These are phyloP conservation scores for Leucoraja ocellata DNA, from an alignment of 2,797 vertebrate genomes.

Conservation along the genomic window DNA sequence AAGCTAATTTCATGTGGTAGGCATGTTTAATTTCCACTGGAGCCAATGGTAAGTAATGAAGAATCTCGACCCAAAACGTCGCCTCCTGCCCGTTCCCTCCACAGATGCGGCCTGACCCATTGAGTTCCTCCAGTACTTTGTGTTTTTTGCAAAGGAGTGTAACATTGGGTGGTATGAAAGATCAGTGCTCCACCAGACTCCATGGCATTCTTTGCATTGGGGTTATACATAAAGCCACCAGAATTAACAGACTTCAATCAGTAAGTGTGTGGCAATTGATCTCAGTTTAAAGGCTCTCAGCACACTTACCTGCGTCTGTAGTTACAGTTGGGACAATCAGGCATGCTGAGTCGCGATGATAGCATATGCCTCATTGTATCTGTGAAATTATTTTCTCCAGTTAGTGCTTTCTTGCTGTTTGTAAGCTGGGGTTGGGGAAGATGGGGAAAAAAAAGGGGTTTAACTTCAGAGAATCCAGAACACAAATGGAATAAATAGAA, in stretches of 20 bases:
- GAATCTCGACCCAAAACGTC: too few relatives aligned
- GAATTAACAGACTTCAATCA: neutral
- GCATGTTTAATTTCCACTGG: conserved; percentile 8
- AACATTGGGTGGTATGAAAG: neutral
- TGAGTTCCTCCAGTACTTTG: too few relatives aligned
- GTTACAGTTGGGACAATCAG: conserved; percentile 97
- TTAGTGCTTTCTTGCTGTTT: conserved; percentile 75
- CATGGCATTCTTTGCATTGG: neutral
- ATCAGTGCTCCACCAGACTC: neutral
- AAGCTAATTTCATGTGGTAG: neutral
- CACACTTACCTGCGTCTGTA: conserved; percentile 79
- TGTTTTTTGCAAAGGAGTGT: neutral
- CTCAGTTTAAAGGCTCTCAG: neutral
- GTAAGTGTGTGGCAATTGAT: neutral
- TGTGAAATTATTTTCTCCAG: conserved; percentile 84
- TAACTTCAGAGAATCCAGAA: neutral
- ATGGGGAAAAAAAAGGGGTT: conserved; percentile 13
- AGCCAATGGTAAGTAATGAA: neutral
- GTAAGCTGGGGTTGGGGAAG: conserved; percentile 60
- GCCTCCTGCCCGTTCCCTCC: too few relatives aligned
- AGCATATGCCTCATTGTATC: conserved; percentile 91
- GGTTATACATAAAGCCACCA: neutral
- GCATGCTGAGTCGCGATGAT: conserved; percentile 83
- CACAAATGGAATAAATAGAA: conserved; percentile 45
- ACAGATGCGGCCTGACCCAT: too few relatives aligned